A percentile compares a stretch with the other conserved stretches of the same genome.
These are phyloP conservation scores for Clunio marinus DNA, from an alignment of 2,888 invertebrate species.

Conservation along the genomic window DNA sequence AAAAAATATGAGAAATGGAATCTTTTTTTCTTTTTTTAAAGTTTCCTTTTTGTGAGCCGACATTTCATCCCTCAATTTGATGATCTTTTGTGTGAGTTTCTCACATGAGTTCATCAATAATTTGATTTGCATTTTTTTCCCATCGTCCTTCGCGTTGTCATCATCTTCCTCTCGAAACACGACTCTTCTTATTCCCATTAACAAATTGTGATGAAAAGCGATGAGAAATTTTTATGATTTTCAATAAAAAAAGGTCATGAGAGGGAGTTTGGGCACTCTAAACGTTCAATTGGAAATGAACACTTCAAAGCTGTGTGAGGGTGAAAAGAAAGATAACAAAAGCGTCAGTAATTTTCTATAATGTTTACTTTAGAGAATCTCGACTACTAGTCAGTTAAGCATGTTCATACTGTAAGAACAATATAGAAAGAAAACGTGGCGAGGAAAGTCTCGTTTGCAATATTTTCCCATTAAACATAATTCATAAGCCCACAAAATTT, in stretches of 20 bases:
- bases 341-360: background rate
- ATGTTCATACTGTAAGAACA: no score
- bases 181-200: background rate
- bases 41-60: background rate
- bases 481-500: background rate
- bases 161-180: background rate
- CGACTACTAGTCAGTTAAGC: no score
- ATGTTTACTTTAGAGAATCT: no score
- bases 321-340: background rate
- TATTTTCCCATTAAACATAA: conserved; percentile 1
- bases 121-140: conserved; percentile 22
- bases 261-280: background rate
- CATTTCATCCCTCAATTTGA: background rate
- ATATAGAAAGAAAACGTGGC: background rate
- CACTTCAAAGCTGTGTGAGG: background rate
- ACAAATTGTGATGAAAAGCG: conserved; percentile 1
- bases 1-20: background rate
- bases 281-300: background rate
- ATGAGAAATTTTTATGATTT: background rate
- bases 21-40: background rate
- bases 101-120: conserved; percentile 30
- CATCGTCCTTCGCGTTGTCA: background rate
- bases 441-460: background rate
- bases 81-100: conserved; percentile 22
- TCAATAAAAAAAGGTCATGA: conserved; percentile 3